Evolutionary conservation across 2,888 invertebrate species (phyloP).

Genomic region (Sabatieria punctata): DNA sequence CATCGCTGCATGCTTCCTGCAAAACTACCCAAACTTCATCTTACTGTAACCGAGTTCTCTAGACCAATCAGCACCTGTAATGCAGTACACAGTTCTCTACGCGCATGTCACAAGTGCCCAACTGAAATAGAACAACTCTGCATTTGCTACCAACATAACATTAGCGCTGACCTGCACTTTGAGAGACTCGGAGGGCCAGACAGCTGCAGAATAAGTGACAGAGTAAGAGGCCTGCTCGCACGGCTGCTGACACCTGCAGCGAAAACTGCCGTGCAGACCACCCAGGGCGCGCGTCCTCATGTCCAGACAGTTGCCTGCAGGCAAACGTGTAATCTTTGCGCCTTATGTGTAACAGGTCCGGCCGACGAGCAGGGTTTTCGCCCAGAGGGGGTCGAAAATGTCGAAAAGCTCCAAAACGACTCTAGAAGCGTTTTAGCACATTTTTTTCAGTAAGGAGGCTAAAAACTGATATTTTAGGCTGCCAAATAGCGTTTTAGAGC

Average conservation of each 20-base stretch:
- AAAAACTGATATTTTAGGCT: too few species aligned
- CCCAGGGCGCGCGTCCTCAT: slow-evolving; percentile 19
- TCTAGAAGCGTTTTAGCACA: too few species aligned
- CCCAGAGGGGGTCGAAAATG: too few species aligned
- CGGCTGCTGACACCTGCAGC: slow-evolving; percentile 25
- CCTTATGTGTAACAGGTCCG: too few species aligned
- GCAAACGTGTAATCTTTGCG: too few species aligned
- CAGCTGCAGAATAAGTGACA: slow-evolving; percentile 25
- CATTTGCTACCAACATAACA: neutral
- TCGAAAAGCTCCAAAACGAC: too few species aligned
- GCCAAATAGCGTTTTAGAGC: too few species aligned
- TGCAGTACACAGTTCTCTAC: slow-evolving; percentile 23
- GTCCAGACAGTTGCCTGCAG: slow-evolving; percentile 23
- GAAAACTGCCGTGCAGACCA: slow-evolving; percentile 19
- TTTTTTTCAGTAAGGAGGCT: too few species aligned
- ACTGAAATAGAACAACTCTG: slow-evolving; percentile 14
- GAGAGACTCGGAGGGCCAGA: slow-evolving; percentile 24
- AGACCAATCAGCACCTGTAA: slow-evolving; percentile 18
- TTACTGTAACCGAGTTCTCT: neutral
- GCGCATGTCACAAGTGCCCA: slow-evolving; percentile 24
- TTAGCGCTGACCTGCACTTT: slow-evolving; percentile 10
- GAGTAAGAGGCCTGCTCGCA: slow-evolving; percentile 23
- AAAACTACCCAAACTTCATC: slow-evolving; percentile 4
- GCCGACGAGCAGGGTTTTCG: too few species aligned
- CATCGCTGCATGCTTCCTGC: slow-evolving; percentile 26